Conservation (phyloP, 2,888 invertebrate species). For the Folsomia manolachei region DNA sequence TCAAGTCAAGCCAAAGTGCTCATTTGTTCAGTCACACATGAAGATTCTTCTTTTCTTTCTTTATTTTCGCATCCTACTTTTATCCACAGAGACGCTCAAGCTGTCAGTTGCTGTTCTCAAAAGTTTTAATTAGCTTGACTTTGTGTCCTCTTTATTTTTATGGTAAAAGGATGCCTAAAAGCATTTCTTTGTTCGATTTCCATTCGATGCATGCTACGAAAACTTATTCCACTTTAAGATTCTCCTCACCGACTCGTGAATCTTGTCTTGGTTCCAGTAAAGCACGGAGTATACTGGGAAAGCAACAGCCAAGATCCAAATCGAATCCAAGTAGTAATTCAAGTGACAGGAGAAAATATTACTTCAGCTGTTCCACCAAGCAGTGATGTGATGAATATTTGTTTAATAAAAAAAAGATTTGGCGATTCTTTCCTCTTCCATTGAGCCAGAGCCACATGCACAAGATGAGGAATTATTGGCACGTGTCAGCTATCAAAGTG, state of each 20-base stretch:
- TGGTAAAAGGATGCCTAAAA: neutral
- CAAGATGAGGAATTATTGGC: neutral
- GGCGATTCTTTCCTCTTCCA: too few relatives aligned
- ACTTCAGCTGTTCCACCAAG: neutral
- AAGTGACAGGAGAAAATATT: neutral
- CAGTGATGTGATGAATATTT: neutral
- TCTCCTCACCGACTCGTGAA: neutral
- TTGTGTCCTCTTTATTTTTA: conserved; percentile 14
- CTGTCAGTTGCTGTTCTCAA: neutral
- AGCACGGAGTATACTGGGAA: too few relatives aligned
- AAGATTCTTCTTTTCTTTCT: neutral
- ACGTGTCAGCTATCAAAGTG: neutral
- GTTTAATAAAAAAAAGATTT: neutral
- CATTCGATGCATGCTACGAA: too few relatives aligned
- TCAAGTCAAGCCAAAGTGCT: neutral
- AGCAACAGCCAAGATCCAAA: neutral
- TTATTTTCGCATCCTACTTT: neutral
- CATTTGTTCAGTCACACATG: conserved; percentile 1
- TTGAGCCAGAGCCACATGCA: neutral
- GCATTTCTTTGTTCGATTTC: conserved; percentile 4
- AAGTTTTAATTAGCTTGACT: conserved; percentile 19
- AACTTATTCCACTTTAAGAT: conserved; percentile 3
- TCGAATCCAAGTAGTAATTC: neutral
- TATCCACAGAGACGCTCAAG: neutral
- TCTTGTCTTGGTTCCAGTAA: neutral